Evolutionary conservation across 1,140 invertebrate genomes (phyloP).

Genomic region (Diorhabda sublineata): DNA sequence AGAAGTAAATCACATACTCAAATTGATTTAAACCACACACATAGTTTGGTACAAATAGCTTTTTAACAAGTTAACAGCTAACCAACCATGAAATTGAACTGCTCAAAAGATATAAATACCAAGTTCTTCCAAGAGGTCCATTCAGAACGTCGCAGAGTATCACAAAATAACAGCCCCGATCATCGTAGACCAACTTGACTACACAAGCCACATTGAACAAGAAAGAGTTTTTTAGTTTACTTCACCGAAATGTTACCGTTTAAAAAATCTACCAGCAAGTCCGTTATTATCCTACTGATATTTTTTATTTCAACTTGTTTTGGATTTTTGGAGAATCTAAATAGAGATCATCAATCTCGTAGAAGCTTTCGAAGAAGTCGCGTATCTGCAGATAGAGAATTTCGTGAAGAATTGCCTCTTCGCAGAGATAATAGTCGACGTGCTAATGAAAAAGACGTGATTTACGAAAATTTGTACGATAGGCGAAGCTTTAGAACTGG

Average conservation of each 20-base stretch:
- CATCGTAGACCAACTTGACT: constrained; percentile 9
- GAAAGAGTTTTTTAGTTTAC: constrained; percentile 9
- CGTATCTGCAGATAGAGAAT: neutral
- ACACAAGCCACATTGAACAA: constrained; percentile 14
- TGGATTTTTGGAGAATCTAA: constrained; percentile 9
- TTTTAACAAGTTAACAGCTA: constrained; percentile 13
- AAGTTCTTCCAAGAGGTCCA: neutral
- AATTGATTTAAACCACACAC: constrained; percentile 18
- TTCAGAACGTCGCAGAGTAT: constrained; percentile 2
- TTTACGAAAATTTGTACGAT: constrained; percentile 14
- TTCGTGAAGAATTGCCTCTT: neutral
- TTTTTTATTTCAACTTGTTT: constrained; percentile 10
- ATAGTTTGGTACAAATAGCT: constrained; percentile 16
- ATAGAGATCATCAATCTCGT: neutral
- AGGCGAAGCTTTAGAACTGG: constrained; percentile 19
- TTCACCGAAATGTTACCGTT: constrained; percentile 14
- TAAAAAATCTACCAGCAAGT: constrained; percentile 14
- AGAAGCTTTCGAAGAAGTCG: neutral
- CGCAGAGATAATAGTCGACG: neutral
- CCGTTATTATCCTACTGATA: constrained; percentile 14
- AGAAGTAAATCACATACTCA: neutral
- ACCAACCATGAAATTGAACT: constrained; percentile 15
- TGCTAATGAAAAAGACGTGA: constrained; percentile 11
- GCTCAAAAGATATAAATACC: constrained; percentile 11
- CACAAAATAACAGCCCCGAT: constrained; percentile 7